phyloP scores from a whole-genome alignment of 2,797 vertebrate genomes.

The Characodon lateralis region DNA sequence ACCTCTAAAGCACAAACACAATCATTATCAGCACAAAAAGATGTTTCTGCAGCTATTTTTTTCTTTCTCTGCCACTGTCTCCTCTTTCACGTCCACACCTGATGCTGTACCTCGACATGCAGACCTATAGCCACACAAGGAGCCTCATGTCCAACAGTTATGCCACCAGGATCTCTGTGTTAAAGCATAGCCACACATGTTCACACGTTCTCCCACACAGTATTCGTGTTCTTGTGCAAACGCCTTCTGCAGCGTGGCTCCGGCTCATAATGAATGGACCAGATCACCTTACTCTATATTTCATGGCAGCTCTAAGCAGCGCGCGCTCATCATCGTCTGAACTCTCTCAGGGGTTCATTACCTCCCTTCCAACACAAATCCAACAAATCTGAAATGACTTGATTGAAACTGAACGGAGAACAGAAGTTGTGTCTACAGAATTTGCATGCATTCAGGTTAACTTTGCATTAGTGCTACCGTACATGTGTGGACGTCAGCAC shows the following conservation, averaged over 20 bases:
- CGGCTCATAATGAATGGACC: conserved; percentile 58
- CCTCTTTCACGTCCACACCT: conserved; percentile 7
- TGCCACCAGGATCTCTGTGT: conserved; percentile 26
- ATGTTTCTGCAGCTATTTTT: conserved; percentile 18
- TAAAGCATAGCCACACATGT: conserved; percentile 47
- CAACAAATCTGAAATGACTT: conserved; percentile 53
- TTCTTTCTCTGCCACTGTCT: conserved; percentile 14
- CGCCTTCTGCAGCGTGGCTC: conserved; percentile 54
- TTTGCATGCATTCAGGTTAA: conserved; percentile 34
- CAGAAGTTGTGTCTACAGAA: conserved; percentile 37
- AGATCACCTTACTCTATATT: conserved; percentile 71
- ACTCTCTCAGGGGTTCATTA: conserved; percentile 71
- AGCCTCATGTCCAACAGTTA: conserved; percentile 8
- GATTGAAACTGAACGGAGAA: conserved; percentile 49
- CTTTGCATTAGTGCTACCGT: conserved; percentile 24
- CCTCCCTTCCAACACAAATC: conserved; percentile 54
- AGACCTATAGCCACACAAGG: conserved; percentile 15
- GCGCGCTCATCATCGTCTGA: conserved; percentile 41
- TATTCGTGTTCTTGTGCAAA: conserved; percentile 40
- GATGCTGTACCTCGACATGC: conserved; percentile 9
- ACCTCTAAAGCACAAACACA: conserved; percentile 40
- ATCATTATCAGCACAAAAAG: conserved; percentile 8
- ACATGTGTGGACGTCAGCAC: conserved; percentile 15
- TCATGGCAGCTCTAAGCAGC: conserved; percentile 53
- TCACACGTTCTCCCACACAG: conserved; percentile 45